Percentiles rank a stretch among this genome's conserved stretches.
Evolutionary conservation across 2,888 invertebrate genomes (phyloP).

Genomic region (Campoletis raptor): DNA sequence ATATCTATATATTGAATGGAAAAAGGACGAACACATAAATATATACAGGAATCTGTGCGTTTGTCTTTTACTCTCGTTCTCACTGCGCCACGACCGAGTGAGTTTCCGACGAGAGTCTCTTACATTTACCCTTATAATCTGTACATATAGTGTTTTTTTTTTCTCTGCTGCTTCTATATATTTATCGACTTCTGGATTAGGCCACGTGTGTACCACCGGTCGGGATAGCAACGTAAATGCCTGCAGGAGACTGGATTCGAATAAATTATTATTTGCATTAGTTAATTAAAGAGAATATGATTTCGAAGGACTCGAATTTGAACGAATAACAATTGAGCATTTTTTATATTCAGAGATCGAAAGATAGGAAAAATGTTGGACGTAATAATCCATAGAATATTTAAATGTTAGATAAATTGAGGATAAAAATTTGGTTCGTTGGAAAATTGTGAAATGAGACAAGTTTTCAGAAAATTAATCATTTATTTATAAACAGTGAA

Average conservation of each 20-base stretch:
- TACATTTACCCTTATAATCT: constrained; percentile 9
- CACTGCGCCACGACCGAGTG: background rate
- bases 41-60: constrained; percentile 20
- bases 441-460: no score
- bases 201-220: constrained; percentile 3
- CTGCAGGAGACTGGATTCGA: background rate
- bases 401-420: no score
- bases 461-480: no score
- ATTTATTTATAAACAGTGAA: no score
- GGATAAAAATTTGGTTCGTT: no score
- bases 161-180: background rate
- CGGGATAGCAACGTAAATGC: background rate
- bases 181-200: constrained; percentile 17
- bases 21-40: constrained; percentile 1
- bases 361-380: no score
- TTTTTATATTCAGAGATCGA: no score
- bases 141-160: background rate
- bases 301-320: background rate
- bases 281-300: background rate
- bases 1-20: constrained; percentile 33
- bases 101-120: constrained; percentile 12
- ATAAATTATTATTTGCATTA: background rate
- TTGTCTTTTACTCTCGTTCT: constrained; percentile 24
- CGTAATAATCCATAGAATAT: no score
- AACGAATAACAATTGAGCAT: background rate